These are phyloP conservation scores for Epistrophe eligans DNA, from an alignment of 2,888 invertebrate genomes.

Conservation along the genomic window DNA sequence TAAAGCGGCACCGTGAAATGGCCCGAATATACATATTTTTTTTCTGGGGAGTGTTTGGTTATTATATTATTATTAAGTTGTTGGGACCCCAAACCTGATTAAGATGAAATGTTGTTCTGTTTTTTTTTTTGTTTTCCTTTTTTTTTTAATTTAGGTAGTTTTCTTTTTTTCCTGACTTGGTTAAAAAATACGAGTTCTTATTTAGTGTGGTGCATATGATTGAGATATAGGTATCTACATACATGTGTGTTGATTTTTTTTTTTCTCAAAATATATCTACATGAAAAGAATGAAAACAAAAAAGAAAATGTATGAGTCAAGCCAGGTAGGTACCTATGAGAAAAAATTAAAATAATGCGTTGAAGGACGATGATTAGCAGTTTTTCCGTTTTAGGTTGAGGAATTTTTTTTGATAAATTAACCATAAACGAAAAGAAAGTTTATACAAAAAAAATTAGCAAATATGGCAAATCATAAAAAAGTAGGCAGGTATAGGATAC, in stretches of 20 bases:
- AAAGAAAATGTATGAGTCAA: neutral
- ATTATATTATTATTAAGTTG: constrained; percentile 71
- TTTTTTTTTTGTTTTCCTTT: constrained; percentile 1
- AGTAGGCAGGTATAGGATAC: neutral
- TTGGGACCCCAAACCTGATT: constrained; percentile 70
- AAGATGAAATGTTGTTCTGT: constrained; percentile 65
- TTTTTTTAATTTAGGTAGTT: neutral
- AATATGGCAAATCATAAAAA: constrained; percentile 4
- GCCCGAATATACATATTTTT: constrained; percentile 38
- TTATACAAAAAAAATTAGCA: neutral
- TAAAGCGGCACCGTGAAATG: constrained; percentile 46
- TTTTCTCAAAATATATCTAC: constrained; percentile 6
- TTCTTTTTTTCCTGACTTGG: constrained; percentile 8
- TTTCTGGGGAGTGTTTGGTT: constrained; percentile 65
- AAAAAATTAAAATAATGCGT: constrained; percentile 22
- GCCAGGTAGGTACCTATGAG: constrained; percentile 40
- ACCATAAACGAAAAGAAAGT: constrained; percentile 48
- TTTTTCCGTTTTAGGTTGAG: neutral
- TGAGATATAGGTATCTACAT: constrained; percentile 41
- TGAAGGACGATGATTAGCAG: constrained; percentile 29
- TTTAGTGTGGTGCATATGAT: constrained; percentile 57
- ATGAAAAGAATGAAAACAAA: neutral
- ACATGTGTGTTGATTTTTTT: constrained; percentile 25
- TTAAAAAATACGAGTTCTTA: constrained; percentile 65
- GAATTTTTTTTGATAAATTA: neutral